Percentiles rank a stretch among this genome's conserved stretches.
Evolutionary conservation across 2,888 invertebrate genomes (phyloP).

Genomic region (Thecophora atra): DNA sequence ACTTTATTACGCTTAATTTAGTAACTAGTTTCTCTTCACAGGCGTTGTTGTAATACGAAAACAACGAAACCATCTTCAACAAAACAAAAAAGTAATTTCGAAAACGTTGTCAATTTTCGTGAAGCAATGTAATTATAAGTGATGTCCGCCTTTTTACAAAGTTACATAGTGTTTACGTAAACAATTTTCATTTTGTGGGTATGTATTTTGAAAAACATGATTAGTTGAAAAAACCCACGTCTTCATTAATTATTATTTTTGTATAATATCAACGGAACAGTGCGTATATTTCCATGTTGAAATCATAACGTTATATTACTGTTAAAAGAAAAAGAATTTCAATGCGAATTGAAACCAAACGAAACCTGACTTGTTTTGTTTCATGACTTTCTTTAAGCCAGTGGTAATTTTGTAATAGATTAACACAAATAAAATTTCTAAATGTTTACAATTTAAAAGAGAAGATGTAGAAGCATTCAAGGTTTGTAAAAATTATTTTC

Average conservation of each 20-base stretch:
- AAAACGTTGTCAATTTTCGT: neutral
- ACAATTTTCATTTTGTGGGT: neutral
- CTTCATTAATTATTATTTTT: neutral
- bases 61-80: neutral
- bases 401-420: too few relatives aligned
- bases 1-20: neutral
- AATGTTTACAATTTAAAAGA: too few relatives aligned
- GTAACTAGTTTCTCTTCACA: neutral
- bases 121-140: too few relatives aligned
- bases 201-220: neutral
- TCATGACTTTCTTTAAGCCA: too few relatives aligned
- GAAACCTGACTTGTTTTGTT: too few relatives aligned
- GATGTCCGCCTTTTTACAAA: neutral
- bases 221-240: neutral
- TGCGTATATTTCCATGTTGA: too few relatives aligned
- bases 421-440: too few relatives aligned
- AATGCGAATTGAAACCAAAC: too few relatives aligned
- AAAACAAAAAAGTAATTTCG: neutral
- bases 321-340: too few relatives aligned
- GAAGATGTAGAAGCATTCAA: too few relatives aligned
- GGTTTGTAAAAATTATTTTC: constrained; percentile 16
- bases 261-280: neutral
- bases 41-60: neutral
- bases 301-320: too few relatives aligned
- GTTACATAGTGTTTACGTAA: too few relatives aligned